Conservation (phyloP, 2,113 vertebrate species). For the Psephotus haematonotus region DNA sequence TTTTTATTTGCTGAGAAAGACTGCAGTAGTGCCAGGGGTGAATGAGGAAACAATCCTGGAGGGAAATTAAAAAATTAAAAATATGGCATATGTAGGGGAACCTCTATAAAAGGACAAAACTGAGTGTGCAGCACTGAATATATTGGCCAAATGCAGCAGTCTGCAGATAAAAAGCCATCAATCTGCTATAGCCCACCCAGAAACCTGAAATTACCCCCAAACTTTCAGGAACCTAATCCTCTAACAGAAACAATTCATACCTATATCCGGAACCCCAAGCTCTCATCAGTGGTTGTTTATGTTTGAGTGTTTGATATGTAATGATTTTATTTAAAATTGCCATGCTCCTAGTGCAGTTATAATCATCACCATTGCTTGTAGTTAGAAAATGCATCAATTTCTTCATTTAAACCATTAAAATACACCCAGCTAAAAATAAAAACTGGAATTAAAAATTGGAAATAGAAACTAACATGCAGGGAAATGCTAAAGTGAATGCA, state of each 20-base stretch:
- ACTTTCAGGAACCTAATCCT: neutral
- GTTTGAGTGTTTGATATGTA: neutral
- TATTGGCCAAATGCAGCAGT: neutral
- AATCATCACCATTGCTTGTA: neutral
- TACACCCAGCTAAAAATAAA: slow-evolving; percentile 40
- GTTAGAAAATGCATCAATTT: neutral
- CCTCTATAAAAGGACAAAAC: slow-evolving; percentile 56
- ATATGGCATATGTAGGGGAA: neutral
- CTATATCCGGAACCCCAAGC: neutral
- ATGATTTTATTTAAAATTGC: neutral
- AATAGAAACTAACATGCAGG: neutral
- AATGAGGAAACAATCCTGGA: slow-evolving; percentile 7
- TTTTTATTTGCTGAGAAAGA: slow-evolving; percentile 6
- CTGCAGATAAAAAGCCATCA: slow-evolving; percentile 17
- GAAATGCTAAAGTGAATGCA: slow-evolving; percentile 16
- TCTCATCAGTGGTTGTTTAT: neutral
- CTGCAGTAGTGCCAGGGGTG: neutral
- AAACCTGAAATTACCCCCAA: neutral
- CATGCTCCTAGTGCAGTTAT: neutral
- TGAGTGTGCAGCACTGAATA: neutral
- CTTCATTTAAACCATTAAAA: neutral
- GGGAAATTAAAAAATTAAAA: neutral
- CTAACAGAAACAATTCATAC: neutral
- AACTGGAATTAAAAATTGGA: neutral
- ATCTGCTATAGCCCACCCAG: slow-evolving; percentile 24